Conservation (phyloP, 2,113 vertebrate species). For the Phalacrocorax brasilianus region DNA sequence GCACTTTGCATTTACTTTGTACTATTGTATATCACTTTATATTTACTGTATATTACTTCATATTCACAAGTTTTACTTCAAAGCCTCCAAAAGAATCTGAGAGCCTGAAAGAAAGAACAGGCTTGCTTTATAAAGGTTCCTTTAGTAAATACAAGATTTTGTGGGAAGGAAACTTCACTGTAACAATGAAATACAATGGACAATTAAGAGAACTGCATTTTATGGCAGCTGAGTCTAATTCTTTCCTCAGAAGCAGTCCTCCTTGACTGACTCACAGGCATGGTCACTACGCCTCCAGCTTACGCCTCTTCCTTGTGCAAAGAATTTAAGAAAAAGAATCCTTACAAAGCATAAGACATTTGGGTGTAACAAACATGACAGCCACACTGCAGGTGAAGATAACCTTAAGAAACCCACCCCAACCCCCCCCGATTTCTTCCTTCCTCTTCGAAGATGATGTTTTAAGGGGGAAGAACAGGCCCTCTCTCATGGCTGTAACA, state of each 20-base stretch:
- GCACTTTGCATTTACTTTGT: neutral
- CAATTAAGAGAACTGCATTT: neutral
- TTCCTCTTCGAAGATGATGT: neutral
- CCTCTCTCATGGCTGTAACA: neutral
- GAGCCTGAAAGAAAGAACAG: neutral
- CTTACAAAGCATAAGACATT: neutral
- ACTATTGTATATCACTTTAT: neutral
- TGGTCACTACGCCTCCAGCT: neutral
- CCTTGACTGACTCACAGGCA: rapidly evolving
- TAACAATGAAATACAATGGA: neutral
- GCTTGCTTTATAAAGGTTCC: neutral
- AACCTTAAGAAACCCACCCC: neutral
- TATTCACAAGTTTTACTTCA: neutral
- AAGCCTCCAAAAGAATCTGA: neutral
- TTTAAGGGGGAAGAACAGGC: neutral
- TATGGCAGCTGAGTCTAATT: neutral
- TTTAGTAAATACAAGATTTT: neutral
- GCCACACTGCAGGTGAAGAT: neutral
- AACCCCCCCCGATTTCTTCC: too few species aligned
- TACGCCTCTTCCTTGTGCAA: neutral
- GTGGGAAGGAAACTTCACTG: neutral
- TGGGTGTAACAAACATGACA: neutral
- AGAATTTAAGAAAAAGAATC: neutral
- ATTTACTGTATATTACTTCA: neutral
- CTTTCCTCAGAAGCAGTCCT: neutral